Evolutionary conservation across 2,113 vertebrate genomes (phyloP).

Genomic region (Zosterops hypoxanthus): DNA sequence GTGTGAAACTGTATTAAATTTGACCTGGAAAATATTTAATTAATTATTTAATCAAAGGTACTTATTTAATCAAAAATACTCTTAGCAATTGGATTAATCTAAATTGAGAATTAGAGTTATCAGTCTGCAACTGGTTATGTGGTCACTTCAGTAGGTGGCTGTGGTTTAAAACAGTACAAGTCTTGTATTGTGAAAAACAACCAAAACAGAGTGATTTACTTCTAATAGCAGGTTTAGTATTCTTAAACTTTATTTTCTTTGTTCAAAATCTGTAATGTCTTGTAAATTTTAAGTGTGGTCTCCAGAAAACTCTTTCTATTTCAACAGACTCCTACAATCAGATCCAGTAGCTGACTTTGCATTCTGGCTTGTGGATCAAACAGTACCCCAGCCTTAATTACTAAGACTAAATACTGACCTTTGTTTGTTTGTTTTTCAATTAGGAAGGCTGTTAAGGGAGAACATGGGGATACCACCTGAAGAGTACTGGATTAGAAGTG

Average conservation of each 20-base stretch:
- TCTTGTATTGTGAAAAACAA: neutral
- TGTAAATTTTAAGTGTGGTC: neutral
- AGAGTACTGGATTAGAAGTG: conserved; percentile 72
- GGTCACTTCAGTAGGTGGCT: neutral
- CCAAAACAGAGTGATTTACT: neutral
- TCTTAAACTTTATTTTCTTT: neutral
- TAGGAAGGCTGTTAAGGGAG: conserved; percentile 65
- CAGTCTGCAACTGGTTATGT: neutral
- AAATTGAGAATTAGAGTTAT: neutral
- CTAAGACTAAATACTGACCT: neutral
- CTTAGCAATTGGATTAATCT: neutral
- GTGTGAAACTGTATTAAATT: neutral
- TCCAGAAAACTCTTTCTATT: neutral
- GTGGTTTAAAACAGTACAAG: neutral
- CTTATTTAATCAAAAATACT: neutral
- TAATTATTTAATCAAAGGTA: too few relatives aligned
- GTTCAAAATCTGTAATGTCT: neutral
- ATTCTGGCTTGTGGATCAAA: neutral
- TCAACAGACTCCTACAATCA: neutral
- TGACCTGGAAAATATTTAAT: neutral
- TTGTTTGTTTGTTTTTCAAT: neutral
- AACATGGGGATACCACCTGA: conserved; percentile 31
- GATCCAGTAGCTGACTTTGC: neutral
- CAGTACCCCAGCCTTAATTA: neutral
- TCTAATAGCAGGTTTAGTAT: neutral